phyloP scores from a whole-genome alignment of 1,140 invertebrate genomes.

The Melitaea cinxia region DNA sequence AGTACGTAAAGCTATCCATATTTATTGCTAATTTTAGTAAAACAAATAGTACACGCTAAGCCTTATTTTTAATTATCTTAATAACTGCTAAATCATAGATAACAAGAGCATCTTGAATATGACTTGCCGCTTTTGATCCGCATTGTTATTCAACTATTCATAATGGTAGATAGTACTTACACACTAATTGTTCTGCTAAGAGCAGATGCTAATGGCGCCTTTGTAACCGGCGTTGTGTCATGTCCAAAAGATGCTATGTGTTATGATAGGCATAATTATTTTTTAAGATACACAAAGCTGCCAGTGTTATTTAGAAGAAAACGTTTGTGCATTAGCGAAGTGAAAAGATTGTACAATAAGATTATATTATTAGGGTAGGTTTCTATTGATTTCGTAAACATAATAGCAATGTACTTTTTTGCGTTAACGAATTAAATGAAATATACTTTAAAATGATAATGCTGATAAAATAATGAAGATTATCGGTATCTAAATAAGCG shows the following conservation, averaged over 20 bases:
- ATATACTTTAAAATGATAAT: background rate
- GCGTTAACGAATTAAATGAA: background rate
- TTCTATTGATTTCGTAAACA: too few species aligned
- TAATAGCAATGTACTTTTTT: too few species aligned
- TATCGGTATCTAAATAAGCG: background rate
- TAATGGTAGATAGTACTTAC: slow-evolving; percentile 8
- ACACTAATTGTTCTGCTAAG: slow-evolving; percentile 27
- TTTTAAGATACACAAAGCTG: background rate
- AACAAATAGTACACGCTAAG: too few species aligned
- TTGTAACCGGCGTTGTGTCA: slow-evolving; percentile 20
- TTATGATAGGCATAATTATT: slow-evolving; percentile 13
- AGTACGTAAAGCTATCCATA: too few species aligned
- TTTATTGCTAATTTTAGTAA: too few species aligned
- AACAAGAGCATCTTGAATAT: slow-evolving; percentile 7
- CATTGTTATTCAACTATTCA: slow-evolving; percentile 27
- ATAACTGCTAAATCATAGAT: slow-evolving; percentile 1
- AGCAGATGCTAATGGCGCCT: slow-evolving; percentile 20
- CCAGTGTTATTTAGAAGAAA: background rate
- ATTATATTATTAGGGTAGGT: too few species aligned
- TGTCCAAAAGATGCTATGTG: slow-evolving; percentile 9
- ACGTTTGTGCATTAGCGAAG: too few species aligned
- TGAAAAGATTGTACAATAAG: too few species aligned
- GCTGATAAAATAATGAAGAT: background rate
- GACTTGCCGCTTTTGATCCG: slow-evolving; percentile 23
- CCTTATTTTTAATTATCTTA: too few species aligned